Evolutionary conservation across 2,113 vertebrate species (phyloP), one percentile per base, ranked within the genome.

Genomic region (Hyperopisus bebe): DNA sequence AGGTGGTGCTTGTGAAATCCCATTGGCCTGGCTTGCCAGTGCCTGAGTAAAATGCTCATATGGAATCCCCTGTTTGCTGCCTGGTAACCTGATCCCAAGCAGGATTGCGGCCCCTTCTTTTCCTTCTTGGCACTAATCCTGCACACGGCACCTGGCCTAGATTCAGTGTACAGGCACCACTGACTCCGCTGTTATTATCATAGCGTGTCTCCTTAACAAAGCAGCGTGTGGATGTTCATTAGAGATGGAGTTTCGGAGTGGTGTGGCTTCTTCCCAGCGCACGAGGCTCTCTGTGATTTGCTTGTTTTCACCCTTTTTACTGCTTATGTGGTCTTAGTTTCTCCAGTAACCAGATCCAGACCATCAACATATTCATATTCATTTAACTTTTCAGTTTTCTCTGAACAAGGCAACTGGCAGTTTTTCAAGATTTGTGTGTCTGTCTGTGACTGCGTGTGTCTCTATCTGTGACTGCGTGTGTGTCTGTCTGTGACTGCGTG

Each of bases 71-170:
- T 92, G 86, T 91, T 92, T 92, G 86, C 74, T 77, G 48, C 91
- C 89, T 91, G 89, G 91, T 89, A 90, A 94, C 87, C 88, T 86
- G 82, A 92, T 90, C 48, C 88, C 53, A 89, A 58, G 89, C 90
- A 87, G 70, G 85, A 44, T 35, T 90, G 70, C 62, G 80, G 88
- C 42, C 62, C 74, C 88, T 88, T 77, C 88, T 82, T 70, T 39
- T 90, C 89, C 50, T 88, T 2, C 62, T 6, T 2, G 90, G 92
- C 77, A 80, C 92, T 92, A 94, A 93, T 92, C 95, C 95, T 95
- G 93, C 92, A 94, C 95, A 94, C 94, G 94, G 91, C 91, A 90
- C 88, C 92, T 96, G 95, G 93, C 95, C 95, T 94, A 95, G 93
- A 95, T 95, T 95, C 91, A 92, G 92, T 89, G 19, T 89, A 35